phyloP scores from a whole-genome alignment of 2,113 vertebrate genomes.

The Menidia beryllina region DNA sequence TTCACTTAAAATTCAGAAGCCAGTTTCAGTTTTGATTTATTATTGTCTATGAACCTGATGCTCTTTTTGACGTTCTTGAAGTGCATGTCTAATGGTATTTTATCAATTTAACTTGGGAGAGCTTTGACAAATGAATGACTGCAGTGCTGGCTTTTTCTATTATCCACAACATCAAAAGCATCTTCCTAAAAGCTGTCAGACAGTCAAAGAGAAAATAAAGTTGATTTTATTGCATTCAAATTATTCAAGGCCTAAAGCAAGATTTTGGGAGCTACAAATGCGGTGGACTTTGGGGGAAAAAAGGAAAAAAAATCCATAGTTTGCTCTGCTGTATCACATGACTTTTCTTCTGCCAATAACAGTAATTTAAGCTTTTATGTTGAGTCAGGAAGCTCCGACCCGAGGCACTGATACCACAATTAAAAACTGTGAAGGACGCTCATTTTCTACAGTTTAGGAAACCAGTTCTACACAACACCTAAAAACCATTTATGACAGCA shows the following conservation, averaged over 20 bases:
- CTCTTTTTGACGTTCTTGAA: conserved; percentile 34
- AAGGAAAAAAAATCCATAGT: conserved; percentile 66
- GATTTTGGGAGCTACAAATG: conserved; percentile 56
- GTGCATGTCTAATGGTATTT: conserved; percentile 45
- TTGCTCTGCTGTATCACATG: conserved; percentile 75
- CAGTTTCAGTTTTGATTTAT: conserved; percentile 21
- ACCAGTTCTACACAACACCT: conserved; percentile 51
- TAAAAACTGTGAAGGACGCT: conserved; percentile 50
- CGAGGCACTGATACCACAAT: conserved; percentile 35
- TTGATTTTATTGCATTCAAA: conserved; percentile 60
- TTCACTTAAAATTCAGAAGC: conserved; percentile 24
- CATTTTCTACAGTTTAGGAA: conserved; percentile 61
- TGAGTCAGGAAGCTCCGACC: conserved; percentile 72
- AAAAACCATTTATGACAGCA: conserved; percentile 37
- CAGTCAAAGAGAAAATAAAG: conserved; percentile 25
- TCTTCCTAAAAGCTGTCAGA: conserved; percentile 49
- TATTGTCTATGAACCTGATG: conserved; percentile 20
- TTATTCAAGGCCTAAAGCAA: conserved; percentile 52
- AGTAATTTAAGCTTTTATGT: conserved; percentile 64
- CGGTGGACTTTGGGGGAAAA: conserved; percentile 58
- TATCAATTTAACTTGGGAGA: conserved; percentile 39
- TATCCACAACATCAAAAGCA: conserved; percentile 57
- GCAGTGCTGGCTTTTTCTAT: conserved; percentile 48
- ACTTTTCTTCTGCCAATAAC: conserved; percentile 66
- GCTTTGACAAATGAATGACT: conserved; percentile 52